A percentile compares a stretch with the other conserved stretches of the same genome.
Evolutionary conservation across 2,888 invertebrate species (phyloP).

Genomic region (Polyommatus iphigenia): DNA sequence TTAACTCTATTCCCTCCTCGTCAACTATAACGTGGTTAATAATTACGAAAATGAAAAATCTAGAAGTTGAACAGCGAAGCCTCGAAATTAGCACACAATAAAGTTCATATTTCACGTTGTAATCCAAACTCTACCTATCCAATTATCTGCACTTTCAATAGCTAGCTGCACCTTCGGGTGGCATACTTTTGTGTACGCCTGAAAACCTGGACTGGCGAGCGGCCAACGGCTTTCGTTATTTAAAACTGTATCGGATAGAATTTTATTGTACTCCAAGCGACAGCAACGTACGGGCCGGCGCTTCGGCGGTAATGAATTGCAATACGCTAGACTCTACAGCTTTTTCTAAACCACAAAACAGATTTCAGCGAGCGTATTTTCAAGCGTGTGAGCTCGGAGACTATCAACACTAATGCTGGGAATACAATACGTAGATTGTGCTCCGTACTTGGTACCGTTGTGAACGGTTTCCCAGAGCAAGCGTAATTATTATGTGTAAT

Average conservation of each 20-base stretch:
- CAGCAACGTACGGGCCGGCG: neutral
- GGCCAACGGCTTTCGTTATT: constrained; percentile 9
- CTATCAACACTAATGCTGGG: no score
- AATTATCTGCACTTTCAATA: neutral
- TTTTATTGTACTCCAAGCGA: constrained; percentile 3
- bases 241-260: neutral
- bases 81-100: neutral
- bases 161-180: neutral
- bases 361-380: neutral
- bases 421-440: no score
- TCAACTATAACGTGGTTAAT: neutral
- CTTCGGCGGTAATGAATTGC: neutral
- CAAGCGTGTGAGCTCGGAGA: neutral
- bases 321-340: neutral
- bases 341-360: neutral
- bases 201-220: constrained; percentile 6
- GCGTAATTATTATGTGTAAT: neutral
- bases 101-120: neutral
- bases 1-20: neutral
- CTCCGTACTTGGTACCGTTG: no score
- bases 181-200: neutral
- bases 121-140: neutral
- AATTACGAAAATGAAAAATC: neutral
- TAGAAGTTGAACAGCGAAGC: neutral
- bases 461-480: no score